phyloP scores from a whole-genome alignment of 2,113 vertebrate genomes.

The Orientallactaga bullata region DNA sequence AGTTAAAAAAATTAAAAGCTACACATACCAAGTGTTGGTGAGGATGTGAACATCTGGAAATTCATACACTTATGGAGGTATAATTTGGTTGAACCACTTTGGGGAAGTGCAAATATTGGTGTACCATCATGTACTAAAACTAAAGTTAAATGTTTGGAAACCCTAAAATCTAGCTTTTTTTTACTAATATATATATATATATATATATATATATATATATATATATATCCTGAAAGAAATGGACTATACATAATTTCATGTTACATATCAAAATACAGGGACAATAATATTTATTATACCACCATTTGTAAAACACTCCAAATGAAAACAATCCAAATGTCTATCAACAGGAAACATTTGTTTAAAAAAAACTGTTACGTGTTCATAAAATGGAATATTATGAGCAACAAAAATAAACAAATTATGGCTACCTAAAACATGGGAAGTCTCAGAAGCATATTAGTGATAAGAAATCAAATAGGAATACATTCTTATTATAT shows the following conservation, averaged over 20 bases:
- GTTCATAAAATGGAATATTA: neutral
- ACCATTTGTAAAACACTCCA: neutral
- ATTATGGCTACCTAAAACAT: neutral
- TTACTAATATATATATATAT: neutral
- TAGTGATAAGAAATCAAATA: neutral
- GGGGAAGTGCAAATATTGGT: neutral
- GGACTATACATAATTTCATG: neutral
- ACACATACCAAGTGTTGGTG: neutral
- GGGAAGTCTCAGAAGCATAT: neutral
- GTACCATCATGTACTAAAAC: neutral
- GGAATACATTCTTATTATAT: neutral
- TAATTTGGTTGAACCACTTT: neutral
- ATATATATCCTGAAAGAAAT: neutral
- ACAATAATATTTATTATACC: neutral
- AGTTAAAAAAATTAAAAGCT: constrained; percentile 27
- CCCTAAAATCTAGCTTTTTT: neutral
- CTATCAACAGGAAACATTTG: neutral
- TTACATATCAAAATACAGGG: neutral
- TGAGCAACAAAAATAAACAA: constrained; percentile 37
- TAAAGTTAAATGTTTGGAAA: neutral
- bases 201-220: neutral
- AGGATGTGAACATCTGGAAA: neutral
- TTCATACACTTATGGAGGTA: neutral
- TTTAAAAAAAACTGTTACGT: neutral
- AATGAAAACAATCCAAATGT: neutral